Base-by-base conservation (phyloP, 1,140 invertebrate genomes). In the Ceratoteleas bidentatus region DNA sequence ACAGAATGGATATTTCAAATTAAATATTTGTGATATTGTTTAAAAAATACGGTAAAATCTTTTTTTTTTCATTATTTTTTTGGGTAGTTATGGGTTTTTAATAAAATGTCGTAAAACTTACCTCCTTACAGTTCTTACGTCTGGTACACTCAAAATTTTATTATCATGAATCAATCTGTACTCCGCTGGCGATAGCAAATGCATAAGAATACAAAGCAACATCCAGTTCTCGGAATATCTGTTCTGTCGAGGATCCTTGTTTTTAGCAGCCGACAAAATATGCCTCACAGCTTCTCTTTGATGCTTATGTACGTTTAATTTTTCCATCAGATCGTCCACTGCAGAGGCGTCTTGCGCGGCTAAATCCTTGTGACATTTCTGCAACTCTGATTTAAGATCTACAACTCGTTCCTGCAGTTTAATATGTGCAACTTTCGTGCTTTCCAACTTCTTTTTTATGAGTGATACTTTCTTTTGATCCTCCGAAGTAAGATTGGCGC, bases 191-290 rank as follows among this genome's bases (percentile, higher is more conserved):
- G 54, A 57, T 10, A 34, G 54, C n/a, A 57, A 57, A 40, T 57
- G 54, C 54, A 57, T 57, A 16, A 57, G 36, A 16, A 57, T 57
- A 36, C 54, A 57, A 38, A 57, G 36, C 13, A 57, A 10, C 13
- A 57, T 10, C 54, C 54, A 57, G 43, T 57, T 57, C 24, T 57
- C 54, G 0, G 54, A 57, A 14, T 57, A 57, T 3, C 54, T n/a
- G 10, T 57, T 57, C 16, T 40, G 54, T 40, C 43, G 38, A 6
- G 54, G 34, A 33, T 57, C 43, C 16, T 57, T 43, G 24, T 57
- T 57, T 60, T 60, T 45, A 13, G 57, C 57, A 10, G 57, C 16
- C 2, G 43, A 24, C 2, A 60, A 47, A 60, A 60, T 60, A n/a
- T 60, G 57, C 6, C 38, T 15, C 2, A 47, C 43, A 10, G 57